A percentile compares a stretch with the other conserved stretches of the same genome.
Evolutionary conservation across 2,113 vertebrate genomes (phyloP).

Genomic region (Manacus vitellinus): DNA sequence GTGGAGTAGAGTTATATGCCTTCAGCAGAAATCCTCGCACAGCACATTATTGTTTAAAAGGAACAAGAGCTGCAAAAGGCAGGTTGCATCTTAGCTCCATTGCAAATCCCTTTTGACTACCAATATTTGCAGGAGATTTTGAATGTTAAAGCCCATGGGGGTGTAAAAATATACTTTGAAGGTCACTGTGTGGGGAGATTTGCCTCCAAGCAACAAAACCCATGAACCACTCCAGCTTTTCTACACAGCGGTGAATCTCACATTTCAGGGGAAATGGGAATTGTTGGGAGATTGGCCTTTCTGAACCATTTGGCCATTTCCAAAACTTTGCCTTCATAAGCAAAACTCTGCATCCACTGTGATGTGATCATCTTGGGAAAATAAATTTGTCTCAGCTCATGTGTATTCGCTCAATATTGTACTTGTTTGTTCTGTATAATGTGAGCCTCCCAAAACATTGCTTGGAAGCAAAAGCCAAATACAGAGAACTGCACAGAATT

Average conservation of each 20-base stretch:
- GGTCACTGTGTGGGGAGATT: not conserved
- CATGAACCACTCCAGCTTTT: not conserved
- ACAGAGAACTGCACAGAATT: not conserved
- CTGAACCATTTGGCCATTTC: not conserved
- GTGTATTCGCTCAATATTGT: not conserved
- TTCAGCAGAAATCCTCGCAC: not conserved
- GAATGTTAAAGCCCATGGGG: not conserved
- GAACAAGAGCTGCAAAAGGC: not conserved
- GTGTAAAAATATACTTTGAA: conserved; percentile 11
- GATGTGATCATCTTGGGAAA: not conserved
- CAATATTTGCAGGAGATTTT: not conserved
- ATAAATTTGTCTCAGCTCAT: not conserved
- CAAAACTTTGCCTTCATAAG: not conserved
- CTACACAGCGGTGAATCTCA: accelerated
- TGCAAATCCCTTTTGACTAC: not conserved
- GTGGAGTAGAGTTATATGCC: not conserved
- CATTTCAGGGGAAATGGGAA: not conserved
- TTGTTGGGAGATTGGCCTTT: not conserved
- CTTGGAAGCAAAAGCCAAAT: conserved; percentile 1
- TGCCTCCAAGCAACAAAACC: not conserved
- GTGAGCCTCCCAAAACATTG: not conserved
- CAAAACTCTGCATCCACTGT: not conserved
- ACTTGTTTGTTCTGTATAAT: not conserved
- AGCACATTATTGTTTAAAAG: not conserved
- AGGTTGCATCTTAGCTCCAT: not conserved